A percentile compares a stretch with the other conserved stretches of the same genome.
Conservation (phyloP, 1,140 invertebrate species). For the Trinorchestia longiramus region DNA sequence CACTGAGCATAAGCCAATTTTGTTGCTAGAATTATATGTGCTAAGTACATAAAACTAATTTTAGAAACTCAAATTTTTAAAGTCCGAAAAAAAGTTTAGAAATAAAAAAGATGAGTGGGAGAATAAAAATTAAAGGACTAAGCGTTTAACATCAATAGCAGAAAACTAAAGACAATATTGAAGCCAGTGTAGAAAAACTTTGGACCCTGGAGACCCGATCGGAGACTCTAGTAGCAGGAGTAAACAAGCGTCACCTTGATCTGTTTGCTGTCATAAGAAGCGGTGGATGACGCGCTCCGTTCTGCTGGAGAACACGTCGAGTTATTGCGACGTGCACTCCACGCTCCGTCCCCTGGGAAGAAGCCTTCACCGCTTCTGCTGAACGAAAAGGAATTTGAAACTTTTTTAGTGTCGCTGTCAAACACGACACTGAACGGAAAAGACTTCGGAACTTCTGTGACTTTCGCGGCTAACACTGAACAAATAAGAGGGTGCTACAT, state of each 20-base stretch:
- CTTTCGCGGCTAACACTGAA: too few species aligned
- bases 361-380: neutral
- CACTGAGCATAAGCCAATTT: too few species aligned
- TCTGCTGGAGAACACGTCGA: neutral
- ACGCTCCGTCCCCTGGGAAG: neutral
- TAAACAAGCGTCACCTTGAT: slow-evolving; percentile 1
- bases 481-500: too few species aligned
- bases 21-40: too few species aligned
- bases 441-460: too few species aligned
- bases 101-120: neutral
- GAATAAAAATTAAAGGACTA: neutral
- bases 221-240: neutral
- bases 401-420: neutral
- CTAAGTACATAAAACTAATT: neutral
- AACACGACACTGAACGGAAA: too few species aligned
- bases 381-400: neutral
- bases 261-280: slow-evolving; percentile 24
- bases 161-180: neutral
- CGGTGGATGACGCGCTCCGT: neutral
- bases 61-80: neutral
- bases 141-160: neutral
- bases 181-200: neutral
- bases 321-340: neutral
- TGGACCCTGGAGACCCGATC: neutral
- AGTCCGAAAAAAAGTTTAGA: neutral